These are phyloP conservation scores for Acromyrmex echinatior DNA, from an alignment of 1,140 invertebrate species.

Conservation along the genomic window DNA sequence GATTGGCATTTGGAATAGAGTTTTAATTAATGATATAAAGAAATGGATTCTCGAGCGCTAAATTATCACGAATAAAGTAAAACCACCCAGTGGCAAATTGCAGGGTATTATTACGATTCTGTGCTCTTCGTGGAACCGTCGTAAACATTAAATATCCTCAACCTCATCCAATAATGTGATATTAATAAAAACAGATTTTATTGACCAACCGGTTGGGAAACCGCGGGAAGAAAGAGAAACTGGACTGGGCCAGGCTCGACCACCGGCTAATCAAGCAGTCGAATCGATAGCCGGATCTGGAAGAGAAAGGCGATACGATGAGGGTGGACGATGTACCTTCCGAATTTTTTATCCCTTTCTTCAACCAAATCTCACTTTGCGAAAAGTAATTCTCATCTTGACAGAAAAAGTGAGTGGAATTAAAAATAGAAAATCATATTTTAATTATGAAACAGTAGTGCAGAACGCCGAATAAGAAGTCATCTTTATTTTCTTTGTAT, in stretches of 20 bases:
- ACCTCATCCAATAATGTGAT: conserved; percentile 50
- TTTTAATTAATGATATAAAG: conserved; percentile 44
- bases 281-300: background rate
- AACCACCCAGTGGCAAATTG: conserved; percentile 2
- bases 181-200: conserved; percentile 72
- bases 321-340: conserved; percentile 1
- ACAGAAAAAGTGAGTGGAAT: background rate
- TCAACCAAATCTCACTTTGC: background rate
- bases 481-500: background rate
- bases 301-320: conserved; percentile 13
- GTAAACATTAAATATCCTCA: conserved; percentile 45
- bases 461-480: no score
- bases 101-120: conserved; percentile 28
- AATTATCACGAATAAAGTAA: conserved; percentile 22
- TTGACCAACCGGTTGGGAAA: conserved; percentile 33
- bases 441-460: background rate
- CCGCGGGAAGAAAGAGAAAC: conserved; percentile 40
- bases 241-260: background rate
- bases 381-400: conserved; percentile 3
- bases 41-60: background rate
- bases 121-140: conserved; percentile 37
- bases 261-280: conserved; percentile 1
- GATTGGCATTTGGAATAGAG: conserved; percentile 12
- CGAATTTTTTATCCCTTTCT: background rate
- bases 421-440: conserved; percentile 14